These are phyloP conservation scores for Gastrophysa polygoni DNA, from an alignment of 2,888 invertebrate genomes.

Conservation along the genomic window DNA sequence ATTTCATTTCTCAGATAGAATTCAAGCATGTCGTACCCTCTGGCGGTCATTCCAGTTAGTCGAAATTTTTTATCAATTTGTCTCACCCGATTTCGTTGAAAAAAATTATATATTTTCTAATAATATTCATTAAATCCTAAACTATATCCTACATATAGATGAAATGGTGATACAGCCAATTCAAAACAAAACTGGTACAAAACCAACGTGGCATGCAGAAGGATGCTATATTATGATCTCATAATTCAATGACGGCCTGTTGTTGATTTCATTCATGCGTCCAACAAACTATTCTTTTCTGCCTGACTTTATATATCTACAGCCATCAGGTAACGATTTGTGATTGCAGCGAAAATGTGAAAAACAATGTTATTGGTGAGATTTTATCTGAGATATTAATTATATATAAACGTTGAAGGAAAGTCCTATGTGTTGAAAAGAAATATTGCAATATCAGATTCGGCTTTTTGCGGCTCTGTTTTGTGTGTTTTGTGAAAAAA, in stretches of 20 bases:
- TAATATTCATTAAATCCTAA: too few relatives aligned
- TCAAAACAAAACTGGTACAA: too few relatives aligned
- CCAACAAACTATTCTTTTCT: neutral
- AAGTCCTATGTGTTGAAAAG: slow-evolving; percentile 39
- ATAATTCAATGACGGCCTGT: neutral
- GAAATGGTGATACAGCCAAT: too few relatives aligned
- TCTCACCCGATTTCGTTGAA: too few relatives aligned
- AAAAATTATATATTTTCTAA: too few relatives aligned
- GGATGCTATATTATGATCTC: neutral
- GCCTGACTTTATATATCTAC: neutral
- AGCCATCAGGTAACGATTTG: slow-evolving; percentile 20
- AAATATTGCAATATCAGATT: slow-evolving; percentile 40
- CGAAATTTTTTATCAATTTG: too few relatives aligned
- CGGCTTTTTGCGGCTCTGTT: slow-evolving; percentile 37
- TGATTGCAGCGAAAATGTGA: slow-evolving; percentile 23
- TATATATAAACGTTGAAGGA: slow-evolving; percentile 34
- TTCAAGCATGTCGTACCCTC: too few relatives aligned
- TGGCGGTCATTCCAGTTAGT: too few relatives aligned
- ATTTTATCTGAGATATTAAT: slow-evolving; percentile 40
- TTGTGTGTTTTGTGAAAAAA: slow-evolving; percentile 31
- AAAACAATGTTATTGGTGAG: slow-evolving; percentile 33
- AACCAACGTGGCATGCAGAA: too few relatives aligned
- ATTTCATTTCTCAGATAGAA: too few relatives aligned
- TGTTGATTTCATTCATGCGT: neutral
- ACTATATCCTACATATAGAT: too few relatives aligned